Conservation (phyloP, 2,797 vertebrate species). For the Cyclura pinguis region DNA sequence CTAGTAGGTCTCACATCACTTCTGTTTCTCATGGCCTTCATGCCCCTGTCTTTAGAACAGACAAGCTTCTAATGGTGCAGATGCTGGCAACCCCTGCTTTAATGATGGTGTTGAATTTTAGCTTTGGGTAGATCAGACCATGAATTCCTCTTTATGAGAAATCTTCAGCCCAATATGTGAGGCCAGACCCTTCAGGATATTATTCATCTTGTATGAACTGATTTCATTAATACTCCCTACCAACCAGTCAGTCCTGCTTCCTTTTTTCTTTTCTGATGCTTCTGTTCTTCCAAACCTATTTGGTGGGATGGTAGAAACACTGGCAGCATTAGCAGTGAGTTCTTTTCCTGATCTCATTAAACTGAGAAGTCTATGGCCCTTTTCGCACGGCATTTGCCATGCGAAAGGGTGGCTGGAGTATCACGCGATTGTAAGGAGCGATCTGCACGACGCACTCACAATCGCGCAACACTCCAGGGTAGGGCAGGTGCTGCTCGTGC, state of each 20-base stretch:
- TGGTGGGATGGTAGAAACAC: background rate
- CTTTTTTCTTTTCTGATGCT: background rate
- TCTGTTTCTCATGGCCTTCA: too few relatives aligned
- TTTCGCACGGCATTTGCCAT: too few relatives aligned
- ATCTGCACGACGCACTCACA: too few relatives aligned
- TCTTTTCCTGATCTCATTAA: background rate
- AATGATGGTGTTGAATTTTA: background rate
- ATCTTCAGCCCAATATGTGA: background rate
- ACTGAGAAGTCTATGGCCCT: too few relatives aligned
- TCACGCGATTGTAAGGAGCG: too few relatives aligned
- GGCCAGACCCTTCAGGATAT: background rate
- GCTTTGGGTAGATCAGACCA: too few relatives aligned
- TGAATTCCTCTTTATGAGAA: background rate
- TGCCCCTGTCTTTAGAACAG: background rate
- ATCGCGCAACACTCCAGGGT: too few relatives aligned
- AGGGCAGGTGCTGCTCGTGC: too few relatives aligned
- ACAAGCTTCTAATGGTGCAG: background rate
- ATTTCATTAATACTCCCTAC: background rate
- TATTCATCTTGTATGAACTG: background rate
- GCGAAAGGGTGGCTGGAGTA: too few relatives aligned
- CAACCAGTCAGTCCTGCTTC: background rate
- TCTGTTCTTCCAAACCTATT: background rate
- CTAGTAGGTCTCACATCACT: too few relatives aligned
- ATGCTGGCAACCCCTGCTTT: background rate
- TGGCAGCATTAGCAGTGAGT: background rate